Evolutionary conservation across 1,140 invertebrate species (phyloP).

Genomic region (Drosophila sp.): DNA sequence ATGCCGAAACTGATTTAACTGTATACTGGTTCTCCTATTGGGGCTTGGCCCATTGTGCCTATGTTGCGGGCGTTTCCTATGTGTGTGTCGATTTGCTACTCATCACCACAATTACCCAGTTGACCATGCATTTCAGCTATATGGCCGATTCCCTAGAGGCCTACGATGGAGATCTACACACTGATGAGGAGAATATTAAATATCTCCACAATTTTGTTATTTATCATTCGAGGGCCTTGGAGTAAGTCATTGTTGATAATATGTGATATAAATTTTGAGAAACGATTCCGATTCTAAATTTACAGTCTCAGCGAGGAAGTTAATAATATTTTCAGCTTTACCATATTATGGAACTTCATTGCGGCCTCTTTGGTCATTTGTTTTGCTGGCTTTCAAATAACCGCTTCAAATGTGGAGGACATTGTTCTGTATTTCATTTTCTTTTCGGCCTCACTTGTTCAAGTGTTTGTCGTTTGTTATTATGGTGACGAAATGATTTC

Average conservation of each 20-base stretch:
- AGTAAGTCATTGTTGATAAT: slow-evolving; percentile 35
- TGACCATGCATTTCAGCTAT: slow-evolving; percentile 73
- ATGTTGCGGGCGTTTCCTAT: slow-evolving; percentile 71
- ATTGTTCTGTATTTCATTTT: slow-evolving; percentile 72
- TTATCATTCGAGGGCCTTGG: slow-evolving; percentile 55
- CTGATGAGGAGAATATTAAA: slow-evolving; percentile 56
- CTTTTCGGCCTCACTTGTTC: slow-evolving; percentile 66
- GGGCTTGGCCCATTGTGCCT: slow-evolving; percentile 70
- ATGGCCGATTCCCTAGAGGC: slow-evolving; percentile 52
- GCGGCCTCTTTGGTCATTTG: slow-evolving; percentile 71
- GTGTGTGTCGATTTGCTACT: slow-evolving; percentile 66
- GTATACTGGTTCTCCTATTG: slow-evolving; percentile 70
- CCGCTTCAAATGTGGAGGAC: slow-evolving; percentile 67
- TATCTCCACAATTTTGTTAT: slow-evolving; percentile 51
- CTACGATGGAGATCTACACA: slow-evolving; percentile 54
- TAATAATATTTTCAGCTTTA: slow-evolving; percentile 69
- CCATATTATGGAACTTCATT: slow-evolving; percentile 70
- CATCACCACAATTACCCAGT: slow-evolving; percentile 66
- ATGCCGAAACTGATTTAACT: slow-evolving; percentile 61
- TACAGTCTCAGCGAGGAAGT: slow-evolving; percentile 67
- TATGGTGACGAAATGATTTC: slow-evolving; percentile 74
- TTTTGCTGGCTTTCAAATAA: slow-evolving; percentile 74
- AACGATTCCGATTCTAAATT: too few relatives aligned
- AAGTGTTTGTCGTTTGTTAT: slow-evolving; percentile 70
- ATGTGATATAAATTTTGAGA: too few relatives aligned